Evolutionary conservation across 2,888 invertebrate genomes (phyloP).

Genomic region (Brenthis ino): DNA sequence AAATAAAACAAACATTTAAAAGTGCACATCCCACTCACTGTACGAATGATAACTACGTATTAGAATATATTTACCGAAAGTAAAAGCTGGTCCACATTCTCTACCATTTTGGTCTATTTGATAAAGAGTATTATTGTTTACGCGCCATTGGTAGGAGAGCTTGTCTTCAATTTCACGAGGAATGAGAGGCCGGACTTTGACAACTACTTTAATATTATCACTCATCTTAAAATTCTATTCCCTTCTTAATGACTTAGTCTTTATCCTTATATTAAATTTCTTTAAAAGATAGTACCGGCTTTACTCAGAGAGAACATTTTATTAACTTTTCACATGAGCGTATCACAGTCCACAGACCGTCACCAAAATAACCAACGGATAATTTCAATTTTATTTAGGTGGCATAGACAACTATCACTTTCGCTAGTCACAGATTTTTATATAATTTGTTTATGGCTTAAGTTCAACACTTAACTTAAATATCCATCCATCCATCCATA

Average conservation of each 20-base stretch:
- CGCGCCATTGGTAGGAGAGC: conserved; percentile 82
- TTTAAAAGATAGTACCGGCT: conserved; percentile 20
- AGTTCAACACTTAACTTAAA: neutral
- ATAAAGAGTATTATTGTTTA: conserved; percentile 82
- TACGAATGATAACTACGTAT: neutral
- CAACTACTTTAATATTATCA: conserved; percentile 88
- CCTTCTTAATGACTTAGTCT: conserved; percentile 33
- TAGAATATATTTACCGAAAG: conserved; percentile 63
- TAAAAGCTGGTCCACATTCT: conserved; percentile 56
- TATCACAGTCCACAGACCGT: conserved; percentile 30
- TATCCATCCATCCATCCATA: too few relatives aligned
- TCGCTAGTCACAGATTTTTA: neutral
- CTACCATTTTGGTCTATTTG: conserved; percentile 80
- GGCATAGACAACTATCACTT: conserved; percentile 24
- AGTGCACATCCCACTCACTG: neutral
- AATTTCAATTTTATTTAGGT: conserved; percentile 38
- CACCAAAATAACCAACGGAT: conserved; percentile 46
- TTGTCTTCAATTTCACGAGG: conserved; percentile 84
- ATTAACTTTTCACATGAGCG: conserved; percentile 2
- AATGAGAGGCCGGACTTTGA: conserved; percentile 87
- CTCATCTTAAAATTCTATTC: conserved; percentile 68
- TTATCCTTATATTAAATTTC: conserved; percentile 11
- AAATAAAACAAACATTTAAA: conserved; percentile 17
- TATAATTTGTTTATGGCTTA: conserved; percentile 1
- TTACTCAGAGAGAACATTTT: conserved; percentile 21